Conservation (phyloP, 2,797 vertebrate genomes). For the Galaxias olidus region DNA sequence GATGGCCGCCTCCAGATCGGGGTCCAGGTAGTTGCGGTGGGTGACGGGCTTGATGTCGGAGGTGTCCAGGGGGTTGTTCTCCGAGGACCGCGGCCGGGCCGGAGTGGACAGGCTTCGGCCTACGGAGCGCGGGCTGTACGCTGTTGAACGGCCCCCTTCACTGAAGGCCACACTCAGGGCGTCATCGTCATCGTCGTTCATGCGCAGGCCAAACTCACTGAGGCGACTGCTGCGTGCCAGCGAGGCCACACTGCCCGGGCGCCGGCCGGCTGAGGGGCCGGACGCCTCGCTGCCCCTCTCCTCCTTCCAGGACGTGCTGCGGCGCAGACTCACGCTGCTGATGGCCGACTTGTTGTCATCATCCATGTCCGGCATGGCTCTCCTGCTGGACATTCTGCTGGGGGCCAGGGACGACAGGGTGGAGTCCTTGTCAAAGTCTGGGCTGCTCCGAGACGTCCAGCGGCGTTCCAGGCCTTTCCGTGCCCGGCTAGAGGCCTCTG, state of each 20-base stretch:
- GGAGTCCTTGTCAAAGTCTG: slow-evolving; percentile 84
- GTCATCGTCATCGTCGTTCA: slow-evolving; percentile 69
- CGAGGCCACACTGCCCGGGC: slow-evolving; percentile 70
- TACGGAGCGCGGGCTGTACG: slow-evolving; percentile 80
- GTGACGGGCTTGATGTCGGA: slow-evolving; percentile 69
- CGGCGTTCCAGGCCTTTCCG: slow-evolving; percentile 85
- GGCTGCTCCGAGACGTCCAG: slow-evolving; percentile 80
- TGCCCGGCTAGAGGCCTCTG: slow-evolving; percentile 78
- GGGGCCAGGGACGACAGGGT: slow-evolving; percentile 77
- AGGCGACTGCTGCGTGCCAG: slow-evolving; percentile 81
- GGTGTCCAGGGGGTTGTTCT: slow-evolving; percentile 52
- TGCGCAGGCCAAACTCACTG: slow-evolving; percentile 77
- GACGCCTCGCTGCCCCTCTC: slow-evolving; percentile 65
- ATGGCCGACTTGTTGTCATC: slow-evolving; percentile 78
- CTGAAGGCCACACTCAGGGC: slow-evolving; percentile 73
- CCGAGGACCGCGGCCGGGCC: slow-evolving; percentile 73
- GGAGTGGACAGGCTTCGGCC: slow-evolving; percentile 88
- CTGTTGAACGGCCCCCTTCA: slow-evolving; percentile 67
- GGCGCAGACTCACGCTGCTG: slow-evolving; percentile 79
- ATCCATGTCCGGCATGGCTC: slow-evolving; percentile 73
- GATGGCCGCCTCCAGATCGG: slow-evolving; percentile 93
- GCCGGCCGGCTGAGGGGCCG: slow-evolving; percentile 32
- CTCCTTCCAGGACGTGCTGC: slow-evolving; percentile 84
- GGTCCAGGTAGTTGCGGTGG: slow-evolving; percentile 91
- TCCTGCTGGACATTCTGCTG: slow-evolving; percentile 79